Base-by-base conservation (phyloP, 1,140 invertebrate genomes). In the Neelides sp. region DNA sequence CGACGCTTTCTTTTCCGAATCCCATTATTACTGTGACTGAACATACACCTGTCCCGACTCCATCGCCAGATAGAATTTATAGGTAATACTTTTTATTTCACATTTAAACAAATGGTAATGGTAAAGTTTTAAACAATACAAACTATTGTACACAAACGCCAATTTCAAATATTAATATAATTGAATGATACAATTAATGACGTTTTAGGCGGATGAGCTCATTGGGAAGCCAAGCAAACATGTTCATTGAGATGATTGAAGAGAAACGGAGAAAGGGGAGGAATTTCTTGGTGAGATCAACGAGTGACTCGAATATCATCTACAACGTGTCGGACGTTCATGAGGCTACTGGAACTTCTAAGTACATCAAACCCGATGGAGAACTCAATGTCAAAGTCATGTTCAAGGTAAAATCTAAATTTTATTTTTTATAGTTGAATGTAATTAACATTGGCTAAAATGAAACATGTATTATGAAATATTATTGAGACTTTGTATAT, bases 1-100 rank as follows among this genome's bases (percentile, higher is more conserved):
- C 65, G 20, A 45, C 40, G 59, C 60, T 57, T 42, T 48, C 47
- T 24, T 51, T 73, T 1, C 73, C 79, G 34, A 92, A 92, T 71
- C 92, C 91, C 1, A 93, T 95, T 45, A 96, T 95, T 37, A 95
- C 90, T 1, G 88, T 96, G 1, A 95, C 92, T 1, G 88, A 93
- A 65, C 88, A 95, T 64, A 92, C 87, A 1, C 88, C 88, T 1
- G 80, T 82, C 10, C 85, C 88, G 1, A 80, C 82, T 7, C 85
- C 85, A 8, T 88, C 84, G 1, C 84, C 84, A 1, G 85, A 88
- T 62, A 86, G 80, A 61, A 73, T 85, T 58, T 76, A 74, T 82
- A 84, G 71, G 85, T 86, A 68, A 64, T 48, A 4, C 20, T 17
- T 40, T 40, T n/a, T n/a, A n/a, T 32, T 32, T 32, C 27, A 20